phyloP scores from a whole-genome alignment of 1,140 invertebrate species.

The Calliopsis andreniformis region DNA sequence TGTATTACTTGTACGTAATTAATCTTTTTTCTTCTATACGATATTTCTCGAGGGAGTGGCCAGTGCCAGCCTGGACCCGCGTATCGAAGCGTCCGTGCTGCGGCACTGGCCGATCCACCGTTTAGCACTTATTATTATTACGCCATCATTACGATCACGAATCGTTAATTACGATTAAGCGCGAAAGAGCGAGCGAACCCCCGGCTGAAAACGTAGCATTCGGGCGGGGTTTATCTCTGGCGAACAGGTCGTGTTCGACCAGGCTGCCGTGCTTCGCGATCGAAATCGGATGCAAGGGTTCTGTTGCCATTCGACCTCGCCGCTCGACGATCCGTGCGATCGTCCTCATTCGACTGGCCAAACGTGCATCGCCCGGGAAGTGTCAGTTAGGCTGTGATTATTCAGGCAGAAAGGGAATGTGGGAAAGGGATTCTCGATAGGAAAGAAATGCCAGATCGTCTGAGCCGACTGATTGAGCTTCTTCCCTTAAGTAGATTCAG shows the following conservation, averaged over 20 bases:
- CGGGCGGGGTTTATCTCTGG: constrained; percentile 25
- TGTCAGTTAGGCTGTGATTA: constrained; percentile 76
- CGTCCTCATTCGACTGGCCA: constrained; percentile 47
- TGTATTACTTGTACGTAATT: constrained; percentile 42
- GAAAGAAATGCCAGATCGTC: constrained; percentile 22
- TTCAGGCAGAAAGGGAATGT: constrained; percentile 55
- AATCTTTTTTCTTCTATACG: constrained; percentile 47
- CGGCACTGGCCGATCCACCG: constrained; percentile 38
- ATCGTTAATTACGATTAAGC: constrained; percentile 43
- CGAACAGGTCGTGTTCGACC: constrained; percentile 18
- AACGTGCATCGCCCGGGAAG: constrained; percentile 65
- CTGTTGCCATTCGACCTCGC: constrained; percentile 32
- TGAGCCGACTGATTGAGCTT: constrained; percentile 6
- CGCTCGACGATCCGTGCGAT: constrained; percentile 35
- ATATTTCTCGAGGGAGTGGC: constrained; percentile 40
- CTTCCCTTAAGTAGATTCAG: neutral
- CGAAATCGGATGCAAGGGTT: constrained; percentile 6
- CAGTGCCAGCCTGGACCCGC: too few relatives aligned
- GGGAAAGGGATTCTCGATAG: constrained; percentile 1
- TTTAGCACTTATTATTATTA: constrained; percentile 49
- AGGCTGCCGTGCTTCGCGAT: constrained; percentile 34
- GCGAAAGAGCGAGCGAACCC: constrained; percentile 45
- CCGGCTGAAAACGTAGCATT: constrained; percentile 56
- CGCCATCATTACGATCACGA: constrained; percentile 30
- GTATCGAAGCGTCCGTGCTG: too few relatives aligned